These are phyloP conservation scores for Tangara arthus DNA, from an alignment of 2,797 vertebrate genomes.

Conservation along the genomic window DNA sequence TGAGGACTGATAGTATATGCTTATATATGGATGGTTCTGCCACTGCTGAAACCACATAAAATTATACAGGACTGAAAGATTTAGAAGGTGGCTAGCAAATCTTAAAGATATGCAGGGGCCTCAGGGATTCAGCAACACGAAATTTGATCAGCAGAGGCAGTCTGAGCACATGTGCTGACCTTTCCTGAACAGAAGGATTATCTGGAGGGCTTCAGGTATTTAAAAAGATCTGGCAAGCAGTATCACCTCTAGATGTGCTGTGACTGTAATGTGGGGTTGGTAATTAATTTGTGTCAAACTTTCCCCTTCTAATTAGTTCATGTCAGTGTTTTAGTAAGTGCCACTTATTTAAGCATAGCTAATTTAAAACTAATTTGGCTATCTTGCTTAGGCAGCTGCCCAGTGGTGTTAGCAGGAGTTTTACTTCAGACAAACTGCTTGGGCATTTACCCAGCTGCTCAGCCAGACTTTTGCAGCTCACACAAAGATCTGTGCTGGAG, in stretches of 20 bases:
- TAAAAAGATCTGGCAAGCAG: background rate
- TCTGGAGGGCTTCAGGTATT: background rate
- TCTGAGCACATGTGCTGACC: background rate
- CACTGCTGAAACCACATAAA: background rate
- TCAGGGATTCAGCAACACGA: background rate
- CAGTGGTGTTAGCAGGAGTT: background rate
- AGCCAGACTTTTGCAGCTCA: background rate
- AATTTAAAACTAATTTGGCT: background rate
- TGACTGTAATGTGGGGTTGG: background rate
- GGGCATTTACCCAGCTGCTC: background rate
- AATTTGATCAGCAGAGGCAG: background rate
- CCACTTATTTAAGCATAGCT: background rate
- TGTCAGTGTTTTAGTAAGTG: background rate
- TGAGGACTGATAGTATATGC: background rate
- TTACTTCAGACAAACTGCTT: background rate
- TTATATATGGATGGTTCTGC: background rate
- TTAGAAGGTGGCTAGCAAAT: background rate
- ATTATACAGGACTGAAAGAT: background rate
- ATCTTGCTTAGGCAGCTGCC: background rate
- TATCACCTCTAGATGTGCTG: background rate
- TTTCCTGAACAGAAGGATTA: background rate
- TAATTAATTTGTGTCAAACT: background rate
- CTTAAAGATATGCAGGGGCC: background rate
- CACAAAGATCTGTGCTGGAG: background rate
- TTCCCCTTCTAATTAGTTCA: background rate